Evolutionary conservation across 2,113 vertebrate species (phyloP).

Genomic region (Pelusios castaneus): DNA sequence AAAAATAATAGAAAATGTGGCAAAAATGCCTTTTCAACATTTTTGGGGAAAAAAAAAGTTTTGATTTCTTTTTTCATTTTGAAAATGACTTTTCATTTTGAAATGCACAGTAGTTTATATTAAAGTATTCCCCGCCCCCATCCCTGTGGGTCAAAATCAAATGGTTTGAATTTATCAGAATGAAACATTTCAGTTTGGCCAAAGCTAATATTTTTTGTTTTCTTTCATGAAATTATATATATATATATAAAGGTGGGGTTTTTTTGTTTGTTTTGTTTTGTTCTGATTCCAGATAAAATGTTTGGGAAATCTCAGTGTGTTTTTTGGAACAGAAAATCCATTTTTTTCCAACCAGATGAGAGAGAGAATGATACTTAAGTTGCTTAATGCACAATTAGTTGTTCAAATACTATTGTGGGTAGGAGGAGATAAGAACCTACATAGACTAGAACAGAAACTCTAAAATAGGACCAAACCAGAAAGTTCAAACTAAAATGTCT

Average conservation of each 20-base stretch:
- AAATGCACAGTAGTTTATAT: background rate
- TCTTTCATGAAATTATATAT: background rate
- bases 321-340: background rate
- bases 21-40: background rate
- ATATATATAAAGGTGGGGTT: too few species aligned
- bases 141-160: too few species aligned
- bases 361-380: background rate
- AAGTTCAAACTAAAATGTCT: background rate
- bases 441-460: background rate
- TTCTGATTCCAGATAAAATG: background rate
- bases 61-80: background rate
- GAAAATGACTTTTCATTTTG: background rate
- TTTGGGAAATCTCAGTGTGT: background rate
- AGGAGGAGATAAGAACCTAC: background rate
- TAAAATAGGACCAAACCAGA: background rate
- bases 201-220: background rate
- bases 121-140: too few species aligned
- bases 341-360: background rate
- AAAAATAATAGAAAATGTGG: background rate
- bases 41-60: background rate
- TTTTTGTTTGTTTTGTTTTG: too few species aligned
- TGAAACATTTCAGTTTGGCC: too few species aligned
- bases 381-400: background rate
- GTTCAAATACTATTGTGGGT: background rate
- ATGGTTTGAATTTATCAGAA: too few species aligned